phyloP scores from a whole-genome alignment of 2,797 vertebrate genomes.

The Sciaenops ocellatus region DNA sequence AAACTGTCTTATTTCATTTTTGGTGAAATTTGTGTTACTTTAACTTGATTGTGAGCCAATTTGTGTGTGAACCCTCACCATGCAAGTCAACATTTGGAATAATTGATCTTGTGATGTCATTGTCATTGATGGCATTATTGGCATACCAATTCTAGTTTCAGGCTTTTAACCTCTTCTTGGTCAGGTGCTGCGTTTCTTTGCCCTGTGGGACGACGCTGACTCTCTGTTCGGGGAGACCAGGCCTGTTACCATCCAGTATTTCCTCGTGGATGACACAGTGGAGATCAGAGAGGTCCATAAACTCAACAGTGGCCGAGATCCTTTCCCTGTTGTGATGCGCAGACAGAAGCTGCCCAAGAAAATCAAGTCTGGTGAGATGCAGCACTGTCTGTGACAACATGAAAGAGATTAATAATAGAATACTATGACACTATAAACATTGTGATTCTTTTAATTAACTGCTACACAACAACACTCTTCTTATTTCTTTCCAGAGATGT shows the following conservation, averaged over 20 bases:
- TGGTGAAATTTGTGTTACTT: background rate
- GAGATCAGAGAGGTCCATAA: slow-evolving; percentile 91
- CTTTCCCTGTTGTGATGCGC: slow-evolving; percentile 89
- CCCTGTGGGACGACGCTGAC: slow-evolving; percentile 87
- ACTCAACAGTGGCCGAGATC: slow-evolving; percentile 89
- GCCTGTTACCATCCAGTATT: slow-evolving; percentile 90
- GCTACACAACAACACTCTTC: background rate
- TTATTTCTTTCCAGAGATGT: slow-evolving; percentile 80
- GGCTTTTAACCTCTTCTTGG: background rate
- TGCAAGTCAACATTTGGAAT: background rate
- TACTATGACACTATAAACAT: background rate
- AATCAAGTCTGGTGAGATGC: slow-evolving; percentile 73
- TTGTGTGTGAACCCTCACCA: no score
- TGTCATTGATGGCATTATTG: background rate
- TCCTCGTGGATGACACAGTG: slow-evolving; percentile 91
- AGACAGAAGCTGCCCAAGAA: slow-evolving; percentile 90
- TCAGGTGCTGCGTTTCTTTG: slow-evolving; percentile 94
- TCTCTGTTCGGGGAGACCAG: slow-evolving; percentile 82
- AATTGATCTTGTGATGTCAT: background rate
- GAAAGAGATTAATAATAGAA: background rate
- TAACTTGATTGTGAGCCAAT: no score
- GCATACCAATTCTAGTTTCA: background rate
- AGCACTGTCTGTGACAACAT: background rate
- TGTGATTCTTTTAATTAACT: background rate
- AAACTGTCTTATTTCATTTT: background rate